Conservation (phyloP, 1,140 invertebrate species). For the Heliconius hewitsoni region DNA sequence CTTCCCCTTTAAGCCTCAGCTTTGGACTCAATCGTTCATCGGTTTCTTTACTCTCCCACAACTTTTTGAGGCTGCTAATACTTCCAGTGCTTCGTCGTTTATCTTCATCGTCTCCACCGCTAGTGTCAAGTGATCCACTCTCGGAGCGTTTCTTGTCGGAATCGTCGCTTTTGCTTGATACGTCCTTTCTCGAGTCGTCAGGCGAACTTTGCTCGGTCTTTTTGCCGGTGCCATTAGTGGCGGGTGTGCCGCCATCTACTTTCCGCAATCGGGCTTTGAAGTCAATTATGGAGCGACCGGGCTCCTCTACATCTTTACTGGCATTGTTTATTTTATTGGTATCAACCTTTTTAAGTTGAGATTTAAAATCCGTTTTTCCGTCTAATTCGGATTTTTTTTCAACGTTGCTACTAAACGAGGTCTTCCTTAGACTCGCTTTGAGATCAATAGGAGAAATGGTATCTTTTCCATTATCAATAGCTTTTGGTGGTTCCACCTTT, state of each 20-base stretch:
- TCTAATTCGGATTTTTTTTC: conserved; percentile 58
- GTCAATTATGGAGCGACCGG: conserved; percentile 87
- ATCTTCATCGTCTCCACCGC: conserved; percentile 87
- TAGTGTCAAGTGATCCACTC: conserved; percentile 80
- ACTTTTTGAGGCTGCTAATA: conserved; percentile 94
- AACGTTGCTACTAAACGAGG: conserved; percentile 55
- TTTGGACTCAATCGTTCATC: conserved; percentile 85
- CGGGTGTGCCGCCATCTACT: conserved; percentile 83
- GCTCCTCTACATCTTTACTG: conserved; percentile 80
- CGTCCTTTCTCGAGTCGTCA: conserved; percentile 66
- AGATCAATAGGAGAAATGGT: conserved; percentile 79
- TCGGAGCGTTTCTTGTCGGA: conserved; percentile 80
- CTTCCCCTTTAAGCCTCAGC: conserved; percentile 76
- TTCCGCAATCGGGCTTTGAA: conserved; percentile 92
- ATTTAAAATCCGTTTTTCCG: conserved; percentile 80
- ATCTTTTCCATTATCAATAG: conserved; percentile 52
- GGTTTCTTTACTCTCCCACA: conserved; percentile 91
- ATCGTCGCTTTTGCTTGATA: conserved; percentile 62
- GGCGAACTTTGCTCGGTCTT: conserved; percentile 73
- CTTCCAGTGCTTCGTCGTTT: conserved; percentile 95
- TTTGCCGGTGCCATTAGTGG: conserved; percentile 73
- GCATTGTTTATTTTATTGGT: conserved; percentile 79
- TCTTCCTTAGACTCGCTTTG: conserved; percentile 80
- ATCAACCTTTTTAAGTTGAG: conserved; percentile 87
- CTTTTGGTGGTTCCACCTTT: conserved; percentile 43